Percentiles rank a stretch among this genome's conserved stretches.
phyloP scores from a whole-genome alignment of 2,113 vertebrate species.

The Turnix velox region DNA sequence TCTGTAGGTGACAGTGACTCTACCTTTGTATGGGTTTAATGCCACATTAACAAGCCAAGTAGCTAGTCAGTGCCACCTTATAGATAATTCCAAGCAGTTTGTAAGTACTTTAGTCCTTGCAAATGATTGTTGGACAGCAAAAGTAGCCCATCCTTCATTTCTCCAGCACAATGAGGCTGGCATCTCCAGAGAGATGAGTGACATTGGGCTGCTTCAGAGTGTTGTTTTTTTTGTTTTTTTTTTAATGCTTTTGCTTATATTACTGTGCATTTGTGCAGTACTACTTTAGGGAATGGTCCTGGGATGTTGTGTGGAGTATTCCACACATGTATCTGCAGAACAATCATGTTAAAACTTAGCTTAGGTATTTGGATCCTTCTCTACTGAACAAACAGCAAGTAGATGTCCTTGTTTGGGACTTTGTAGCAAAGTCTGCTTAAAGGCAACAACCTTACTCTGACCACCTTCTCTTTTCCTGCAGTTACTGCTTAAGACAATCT shows the following conservation, averaged over 20 bases:
- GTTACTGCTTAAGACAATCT: neutral
- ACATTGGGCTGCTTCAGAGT: neutral
- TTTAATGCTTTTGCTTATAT: neutral
- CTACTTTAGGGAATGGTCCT: neutral
- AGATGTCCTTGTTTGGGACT: neutral
- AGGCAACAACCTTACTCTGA: neutral
- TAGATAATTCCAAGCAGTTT: neutral
- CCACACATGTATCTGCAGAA: rapidly evolving
- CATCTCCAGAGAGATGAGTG: neutral
- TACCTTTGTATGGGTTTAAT: neutral
- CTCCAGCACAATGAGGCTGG: neutral
- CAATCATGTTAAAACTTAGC: neutral
- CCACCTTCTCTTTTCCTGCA: neutral
- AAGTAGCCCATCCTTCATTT: neutral
- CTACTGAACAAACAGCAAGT: neutral
- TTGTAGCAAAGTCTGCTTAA: neutral
- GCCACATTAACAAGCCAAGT: neutral
- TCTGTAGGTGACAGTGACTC: neutral
- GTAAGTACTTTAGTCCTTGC: neutral
- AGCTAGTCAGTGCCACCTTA: neutral
- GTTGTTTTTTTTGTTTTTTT: rapidly evolving
- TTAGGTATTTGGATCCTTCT: neutral
- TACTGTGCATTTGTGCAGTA: neutral
- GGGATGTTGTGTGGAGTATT: neutral
- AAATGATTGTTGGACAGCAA: neutral